Base-by-base conservation (phyloP, 2,888 invertebrate species). In the Lepidocyrtoides sp. region DNA sequence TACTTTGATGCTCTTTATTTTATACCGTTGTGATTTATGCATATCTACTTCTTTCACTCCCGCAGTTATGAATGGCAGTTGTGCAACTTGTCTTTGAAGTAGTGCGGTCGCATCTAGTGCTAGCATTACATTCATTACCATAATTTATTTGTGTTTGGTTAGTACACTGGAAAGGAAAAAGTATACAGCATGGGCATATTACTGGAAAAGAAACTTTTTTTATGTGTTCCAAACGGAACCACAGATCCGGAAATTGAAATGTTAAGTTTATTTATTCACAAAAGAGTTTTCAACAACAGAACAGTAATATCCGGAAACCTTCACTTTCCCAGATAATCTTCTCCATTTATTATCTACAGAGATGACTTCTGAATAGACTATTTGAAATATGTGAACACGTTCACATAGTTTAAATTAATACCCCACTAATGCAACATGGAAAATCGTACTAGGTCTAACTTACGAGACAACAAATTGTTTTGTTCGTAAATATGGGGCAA, bases 401-500 rank as follows among this genome's bases (percentile, higher is more conserved):
- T 36, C 5, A 10, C 36, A 17, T 36, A 17, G 20, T 26, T 63
- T 69, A 23, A 17, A 36, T 12, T 36, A n/a, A 36, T 7, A 20
- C 17, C 2, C 23, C 23, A 44, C 41, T n/a, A n/a, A n/a, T n/a
- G n/a, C n/a, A 63, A 57, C 2, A 20, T 0, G 72, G 72, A 72
- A n/a, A 72, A 72, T 17, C 20, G n/a, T 4, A 44, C 20, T 44
- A 72, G 20, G 10, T 41, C 12, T 23, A 23, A 44, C 12, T 23
- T 2, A 41, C 12, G 60, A 17, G 7, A 20, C 23, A 44, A 20
- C 44, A 72, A 36, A 69, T 17, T 69, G n/a, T 63, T 7, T 36
- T 72, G 72, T 44, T 72, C 1, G 17, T 44, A 72, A 44, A 72
- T 20, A 44, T 29, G 77, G 77, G 77, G 77, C 54, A 79, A 17